phyloP scores from a whole-genome alignment of 2,888 invertebrate species.

The Portevinia maculata region DNA sequence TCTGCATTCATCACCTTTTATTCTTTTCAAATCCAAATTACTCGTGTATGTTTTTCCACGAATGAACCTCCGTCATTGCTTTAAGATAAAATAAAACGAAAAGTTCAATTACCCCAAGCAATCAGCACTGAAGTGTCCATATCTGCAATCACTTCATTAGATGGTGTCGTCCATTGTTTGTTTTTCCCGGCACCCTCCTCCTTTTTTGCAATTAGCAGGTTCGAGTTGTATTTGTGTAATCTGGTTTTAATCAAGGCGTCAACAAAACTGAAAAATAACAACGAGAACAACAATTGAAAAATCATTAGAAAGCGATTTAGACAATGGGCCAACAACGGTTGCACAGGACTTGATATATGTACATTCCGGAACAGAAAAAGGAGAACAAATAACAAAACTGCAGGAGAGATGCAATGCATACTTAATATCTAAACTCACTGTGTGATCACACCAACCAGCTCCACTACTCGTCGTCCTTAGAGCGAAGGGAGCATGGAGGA shows the following conservation, averaged over 20 bases:
- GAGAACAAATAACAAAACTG: constrained; percentile 18
- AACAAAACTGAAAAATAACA: constrained; percentile 28
- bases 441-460: constrained; percentile 30
- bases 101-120: constrained; percentile 56
- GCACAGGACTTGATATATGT: constrained; percentile 34
- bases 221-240: constrained; percentile 55
- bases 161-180: constrained; percentile 63
- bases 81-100: constrained; percentile 2
- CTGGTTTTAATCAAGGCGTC: constrained; percentile 65
- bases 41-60: neutral
- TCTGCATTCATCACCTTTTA: too few species aligned
- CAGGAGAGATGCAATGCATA: constrained; percentile 57
- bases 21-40: neutral
- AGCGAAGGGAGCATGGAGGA: neutral
- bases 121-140: constrained; percentile 60
- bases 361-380: constrained; percentile 31
- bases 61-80: neutral
- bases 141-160: constrained; percentile 69
- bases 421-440: constrained; percentile 26
- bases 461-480: constrained; percentile 7
- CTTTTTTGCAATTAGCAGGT: constrained; percentile 68
- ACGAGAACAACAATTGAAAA: constrained; percentile 63
- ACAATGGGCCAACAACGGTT: constrained; percentile 66
- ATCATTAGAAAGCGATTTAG: constrained; percentile 74
- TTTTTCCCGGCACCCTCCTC: neutral